These are phyloP conservation scores for Catharus fuscescens DNA, from an alignment of 2,113 vertebrate species.

Conservation along the genomic window DNA sequence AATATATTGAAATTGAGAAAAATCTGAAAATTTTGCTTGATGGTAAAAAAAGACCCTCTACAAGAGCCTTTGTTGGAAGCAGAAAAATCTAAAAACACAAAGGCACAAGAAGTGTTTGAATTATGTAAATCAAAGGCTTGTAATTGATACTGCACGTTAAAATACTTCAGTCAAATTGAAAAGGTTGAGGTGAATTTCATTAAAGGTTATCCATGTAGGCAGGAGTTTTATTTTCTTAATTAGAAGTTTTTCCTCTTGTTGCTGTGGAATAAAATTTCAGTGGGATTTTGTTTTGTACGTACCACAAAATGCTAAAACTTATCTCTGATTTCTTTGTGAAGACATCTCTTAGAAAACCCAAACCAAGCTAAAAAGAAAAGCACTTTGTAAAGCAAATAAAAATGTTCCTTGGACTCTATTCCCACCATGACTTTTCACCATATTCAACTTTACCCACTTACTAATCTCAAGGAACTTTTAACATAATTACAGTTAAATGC, in stretches of 20 bases:
- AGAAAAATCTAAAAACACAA: neutral
- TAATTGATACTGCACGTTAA: conserved; percentile 39
- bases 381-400: neutral
- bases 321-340: neutral
- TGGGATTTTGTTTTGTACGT: neutral
- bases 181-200: conserved; percentile 59
- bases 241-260: conserved; percentile 5
- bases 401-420: neutral
- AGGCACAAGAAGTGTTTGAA: conserved; percentile 9
- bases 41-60: neutral
- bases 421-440: neutral
- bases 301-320: neutral
- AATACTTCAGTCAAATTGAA: conserved; percentile 52
- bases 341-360: neutral
- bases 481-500: neutral
- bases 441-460: neutral
- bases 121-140: conserved; percentile 42
- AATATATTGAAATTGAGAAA: neutral
- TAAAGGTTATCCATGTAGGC: conserved; percentile 63
- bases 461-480: neutral
- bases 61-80: neutral
- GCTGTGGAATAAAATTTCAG: neutral
- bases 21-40: neutral
- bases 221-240: conserved; percentile 53
- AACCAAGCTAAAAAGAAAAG: neutral